Base-by-base conservation (phyloP, 2,888 invertebrate genomes). In the Lithophane ornitopus region DNA sequence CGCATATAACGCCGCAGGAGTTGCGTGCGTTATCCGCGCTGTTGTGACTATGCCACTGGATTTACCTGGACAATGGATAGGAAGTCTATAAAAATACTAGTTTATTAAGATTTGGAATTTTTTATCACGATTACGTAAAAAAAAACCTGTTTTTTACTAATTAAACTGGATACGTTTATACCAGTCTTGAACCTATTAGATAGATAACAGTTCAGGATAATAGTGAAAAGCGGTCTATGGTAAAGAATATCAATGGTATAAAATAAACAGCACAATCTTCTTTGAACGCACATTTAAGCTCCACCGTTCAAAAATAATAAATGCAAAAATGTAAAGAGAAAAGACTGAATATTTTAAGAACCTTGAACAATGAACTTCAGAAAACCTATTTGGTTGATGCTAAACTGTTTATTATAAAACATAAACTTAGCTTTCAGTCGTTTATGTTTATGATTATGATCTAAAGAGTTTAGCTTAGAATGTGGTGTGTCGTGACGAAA, bases 21-120 rank as follows among this genome's bases (percentile, higher is more conserved):
- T 98, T 0, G 98, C 98, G 90, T 98, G 98, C 0, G 98, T 98
- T 86, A 98, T 97, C 63, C 98, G 95, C 0, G 98, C 98, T 78
- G 98, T 98, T 6, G 98, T 98, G 49, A 98, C 98, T 61, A 98
- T 97, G 0, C 98, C 98, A n/a, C 98, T 98, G 22, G 98, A 97
- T 95, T 98, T 98, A 71, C 98, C 98, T 98, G 66, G 22, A 58
- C 63, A 69, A 52, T 28, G 0, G 7, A 52, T 39, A 28, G 14
- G 2, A 14, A 66, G 14, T 26, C n/a, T 8, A 41, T 11, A 19
- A 49, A 49, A 22, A 49, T 19, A 52, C 11, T 3, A 4, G 3
- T 12, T 52, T n/a, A 54, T 54, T 2, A 0, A n/a, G 4, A 12
- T 54, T 12, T n/a, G 16, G 2, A 26, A 58, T 16, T 26, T 26